phyloP scores from a whole-genome alignment of 1,140 invertebrate species.

The Copidosoma floridanum region DNA sequence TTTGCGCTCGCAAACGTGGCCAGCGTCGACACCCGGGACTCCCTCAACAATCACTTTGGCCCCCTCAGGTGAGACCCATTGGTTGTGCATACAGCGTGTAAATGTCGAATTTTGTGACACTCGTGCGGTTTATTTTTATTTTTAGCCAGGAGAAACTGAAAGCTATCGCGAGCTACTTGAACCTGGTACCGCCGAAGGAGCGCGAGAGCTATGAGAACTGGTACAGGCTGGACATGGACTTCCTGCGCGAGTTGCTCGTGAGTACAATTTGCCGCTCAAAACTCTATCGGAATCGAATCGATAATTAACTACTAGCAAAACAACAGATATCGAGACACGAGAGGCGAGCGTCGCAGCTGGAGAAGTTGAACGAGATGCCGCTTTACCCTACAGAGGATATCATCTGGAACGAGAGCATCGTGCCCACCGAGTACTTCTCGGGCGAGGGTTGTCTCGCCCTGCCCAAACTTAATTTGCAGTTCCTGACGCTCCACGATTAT shows the following conservation, averaged over 20 bases:
- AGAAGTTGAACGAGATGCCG: constrained; percentile 96
- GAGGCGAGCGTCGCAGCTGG: constrained; percentile 84
- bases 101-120: no score
- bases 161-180: constrained; percentile 81
- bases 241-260: constrained; percentile 84
- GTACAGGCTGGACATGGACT: constrained; percentile 75
- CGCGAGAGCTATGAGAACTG: constrained; percentile 67
- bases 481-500: constrained; percentile 98
- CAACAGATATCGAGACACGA: constrained; percentile 82
- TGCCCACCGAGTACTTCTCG: constrained; percentile 95
- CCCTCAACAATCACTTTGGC: constrained; percentile 84
- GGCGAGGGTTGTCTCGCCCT: constrained; percentile 93
- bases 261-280: constrained; percentile 25
- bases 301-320: background rate
- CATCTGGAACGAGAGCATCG: constrained; percentile 99
- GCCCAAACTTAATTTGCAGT: constrained; percentile 98
- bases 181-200: constrained; percentile 78
- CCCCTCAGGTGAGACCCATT: constrained; percentile 66
- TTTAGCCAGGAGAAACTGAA: constrained; percentile 76
- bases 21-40: constrained; percentile 85
- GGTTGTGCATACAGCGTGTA: no score
- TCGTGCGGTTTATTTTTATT: constrained; percentile 31
- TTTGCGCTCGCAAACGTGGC: constrained; percentile 94
- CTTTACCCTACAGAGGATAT: constrained; percentile 97
- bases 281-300: constrained; percentile 3